Conservation (phyloP, 2,888 invertebrate genomes). For the Epinotia nisella region DNA sequence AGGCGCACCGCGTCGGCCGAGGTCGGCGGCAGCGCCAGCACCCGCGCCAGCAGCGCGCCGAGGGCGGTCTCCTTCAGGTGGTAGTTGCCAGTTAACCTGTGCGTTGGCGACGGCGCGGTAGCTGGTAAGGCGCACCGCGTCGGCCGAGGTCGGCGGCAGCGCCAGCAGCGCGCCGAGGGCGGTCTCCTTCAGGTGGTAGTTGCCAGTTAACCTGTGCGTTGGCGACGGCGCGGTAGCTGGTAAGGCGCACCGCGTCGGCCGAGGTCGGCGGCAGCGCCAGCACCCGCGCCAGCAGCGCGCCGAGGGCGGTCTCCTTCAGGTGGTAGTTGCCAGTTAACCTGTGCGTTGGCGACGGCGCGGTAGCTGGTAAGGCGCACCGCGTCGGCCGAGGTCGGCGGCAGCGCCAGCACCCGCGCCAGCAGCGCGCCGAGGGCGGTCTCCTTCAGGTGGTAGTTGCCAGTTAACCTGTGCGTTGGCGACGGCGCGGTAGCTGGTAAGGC, state of each 20-base stretch:
- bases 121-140: no score
- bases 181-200: constrained; percentile 89
- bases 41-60: no score
- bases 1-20: no score
- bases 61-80: no score
- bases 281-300: constrained; percentile 89
- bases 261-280: constrained; percentile 89
- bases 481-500: constrained; percentile 76
- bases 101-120: no score
- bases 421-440: constrained; percentile 89
- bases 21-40: no score
- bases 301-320: constrained; percentile 91
- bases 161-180: constrained; percentile 88
- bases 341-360: constrained; percentile 73
- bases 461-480: constrained; percentile 57
- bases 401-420: constrained; percentile 89
- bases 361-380: constrained; percentile 71
- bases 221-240: constrained; percentile 77
- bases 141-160: no score
- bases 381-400: constrained; percentile 86
- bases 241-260: constrained; percentile 70
- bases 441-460: constrained; percentile 86
- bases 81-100: no score
- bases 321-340: constrained; percentile 68
- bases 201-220: constrained; percentile 46